Base-by-base conservation (phyloP, 64 coral and sea anemone species). In the Porites lutea region DNA sequence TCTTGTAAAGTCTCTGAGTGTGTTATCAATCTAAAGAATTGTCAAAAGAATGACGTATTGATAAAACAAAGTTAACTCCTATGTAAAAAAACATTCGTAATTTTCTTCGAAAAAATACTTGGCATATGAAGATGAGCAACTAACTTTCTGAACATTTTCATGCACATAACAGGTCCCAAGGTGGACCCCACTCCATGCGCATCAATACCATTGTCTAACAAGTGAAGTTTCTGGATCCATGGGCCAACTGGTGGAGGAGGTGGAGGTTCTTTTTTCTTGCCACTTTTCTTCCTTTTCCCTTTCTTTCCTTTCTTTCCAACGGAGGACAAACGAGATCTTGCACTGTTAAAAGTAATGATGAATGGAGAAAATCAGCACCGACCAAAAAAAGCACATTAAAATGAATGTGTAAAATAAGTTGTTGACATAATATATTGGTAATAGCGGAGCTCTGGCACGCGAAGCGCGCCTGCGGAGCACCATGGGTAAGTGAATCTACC, bases 91-190 rank as follows among this genome's bases (percentile, higher is more conserved):
- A 57, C 7, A 11, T 7, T 12, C 54, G 12, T 9, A 57, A 10
- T 7, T 57, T 57, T 57, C 54, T 12, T 12, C 5, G 1, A 57
- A 12, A 10, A 57, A 44, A 21, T 71, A 74, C 10, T 71, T 27
- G n/a, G 11, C 13, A n/a, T 71, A 27, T 71, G 27, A 37, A 57
- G 43, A 48, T 74, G 48, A 18, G 4, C 47, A 49, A 89, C 97
- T 93, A 48, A 96, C 97, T 95, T 98, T 86, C 97, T 93, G 59
- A 98, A 93, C 90, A 98, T 92, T 63, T 95, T 98, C 97, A 98
- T 98, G 53, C 97, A 98, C 90, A 98, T 96, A 48, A 98, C 93
- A 46, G 97, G 97, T 1, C 94, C 94, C 14, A 98, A 70, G 13
- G 77, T 93, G 3, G 97, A 98, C 2, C 93, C 97, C 15, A 73